Evolutionary conservation across 1,140 invertebrate species (phyloP).

Genomic region (Scaptodrosophila lebanonensis): DNA sequence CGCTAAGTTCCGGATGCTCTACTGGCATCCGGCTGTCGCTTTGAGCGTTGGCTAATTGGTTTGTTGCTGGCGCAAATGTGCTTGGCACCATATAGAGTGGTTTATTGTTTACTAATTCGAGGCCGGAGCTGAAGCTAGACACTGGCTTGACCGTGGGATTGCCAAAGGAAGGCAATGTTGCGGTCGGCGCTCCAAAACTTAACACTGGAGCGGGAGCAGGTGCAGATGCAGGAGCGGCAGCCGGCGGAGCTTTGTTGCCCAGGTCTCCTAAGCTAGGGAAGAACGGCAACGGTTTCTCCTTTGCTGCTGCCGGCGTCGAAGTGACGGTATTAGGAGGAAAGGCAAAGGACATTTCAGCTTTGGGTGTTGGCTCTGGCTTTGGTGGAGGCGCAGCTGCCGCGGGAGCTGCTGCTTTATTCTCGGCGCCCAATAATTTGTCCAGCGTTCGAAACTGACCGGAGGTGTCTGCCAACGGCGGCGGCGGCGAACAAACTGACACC

Average conservation of each 20-base stretch:
- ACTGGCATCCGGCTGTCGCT: not conserved
- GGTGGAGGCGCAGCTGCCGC: not conserved
- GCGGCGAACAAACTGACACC: constrained; percentile 79
- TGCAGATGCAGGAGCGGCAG: constrained; percentile 1
- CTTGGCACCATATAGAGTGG: constrained; percentile 64
- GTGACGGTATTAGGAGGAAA: constrained; percentile 53
- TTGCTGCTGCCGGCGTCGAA: constrained; percentile 55
- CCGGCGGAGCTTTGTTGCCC: constrained; percentile 8
- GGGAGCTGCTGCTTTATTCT: not conserved
- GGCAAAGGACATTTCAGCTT: constrained; percentile 53
- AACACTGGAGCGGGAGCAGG: constrained; percentile 7
- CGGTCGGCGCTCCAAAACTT: constrained; percentile 22
- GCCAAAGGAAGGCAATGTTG: not conserved
- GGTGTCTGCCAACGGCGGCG: constrained; percentile 78
- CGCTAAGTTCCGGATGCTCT: constrained; percentile 3
- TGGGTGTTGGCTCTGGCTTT: not conserved
- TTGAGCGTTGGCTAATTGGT: constrained; percentile 1
- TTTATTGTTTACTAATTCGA: constrained; percentile 18
- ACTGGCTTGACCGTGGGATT: constrained; percentile 10
- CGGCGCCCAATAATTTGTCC: constrained; percentile 13
- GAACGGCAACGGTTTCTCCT: constrained; percentile 44
- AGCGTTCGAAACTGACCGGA: constrained; percentile 73
- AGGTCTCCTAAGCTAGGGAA: constrained; percentile 45
- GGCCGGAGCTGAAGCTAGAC: not conserved
- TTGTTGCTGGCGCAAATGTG: constrained; percentile 45